These are phyloP conservation scores for Toxotes chatareus DNA, from an alignment of 2,113 vertebrate species.

Conservation along the genomic window DNA sequence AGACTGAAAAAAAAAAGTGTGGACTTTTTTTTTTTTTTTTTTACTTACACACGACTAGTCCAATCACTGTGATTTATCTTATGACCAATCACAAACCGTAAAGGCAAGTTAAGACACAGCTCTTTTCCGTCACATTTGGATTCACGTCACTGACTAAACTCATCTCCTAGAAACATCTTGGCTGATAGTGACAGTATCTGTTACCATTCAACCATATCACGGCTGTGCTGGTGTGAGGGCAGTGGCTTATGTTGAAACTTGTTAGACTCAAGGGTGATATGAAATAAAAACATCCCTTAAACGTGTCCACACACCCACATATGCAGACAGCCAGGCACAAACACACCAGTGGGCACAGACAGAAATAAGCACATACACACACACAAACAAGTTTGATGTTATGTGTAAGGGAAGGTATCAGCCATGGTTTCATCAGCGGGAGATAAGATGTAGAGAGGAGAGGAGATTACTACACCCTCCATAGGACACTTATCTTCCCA, in stretches of 20 bases:
- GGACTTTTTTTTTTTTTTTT: background rate
- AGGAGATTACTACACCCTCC: slow-evolving; percentile 82
- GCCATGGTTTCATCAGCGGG: slow-evolving; percentile 72
- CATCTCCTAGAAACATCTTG: slow-evolving; percentile 48
- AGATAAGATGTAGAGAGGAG: slow-evolving; percentile 72
- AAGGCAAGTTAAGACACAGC: slow-evolving; percentile 11
- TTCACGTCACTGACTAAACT: slow-evolving; percentile 41
- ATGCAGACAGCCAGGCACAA: background rate
- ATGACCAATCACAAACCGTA: background rate
- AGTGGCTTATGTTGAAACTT: slow-evolving; percentile 43
- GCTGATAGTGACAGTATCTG: slow-evolving; percentile 24
- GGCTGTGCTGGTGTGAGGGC: slow-evolving; percentile 38
- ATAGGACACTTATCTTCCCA: slow-evolving; percentile 80
- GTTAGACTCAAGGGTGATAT: slow-evolving; percentile 49
- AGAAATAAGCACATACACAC: slow-evolving; percentile 45
- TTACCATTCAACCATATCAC: slow-evolving; percentile 26
- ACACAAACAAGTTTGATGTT: slow-evolving; percentile 45
- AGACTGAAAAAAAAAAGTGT: background rate
- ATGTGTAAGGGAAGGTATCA: slow-evolving; percentile 57
- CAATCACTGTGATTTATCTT: slow-evolving; percentile 13
- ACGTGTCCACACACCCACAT: slow-evolving; percentile 19
- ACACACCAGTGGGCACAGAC: background rate
- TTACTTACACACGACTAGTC: background rate
- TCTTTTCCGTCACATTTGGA: slow-evolving; percentile 35
- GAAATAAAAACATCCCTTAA: slow-evolving; percentile 48